Conservation (phyloP, 2,888 invertebrate species). For the Fissipunctia ypsillon region DNA sequence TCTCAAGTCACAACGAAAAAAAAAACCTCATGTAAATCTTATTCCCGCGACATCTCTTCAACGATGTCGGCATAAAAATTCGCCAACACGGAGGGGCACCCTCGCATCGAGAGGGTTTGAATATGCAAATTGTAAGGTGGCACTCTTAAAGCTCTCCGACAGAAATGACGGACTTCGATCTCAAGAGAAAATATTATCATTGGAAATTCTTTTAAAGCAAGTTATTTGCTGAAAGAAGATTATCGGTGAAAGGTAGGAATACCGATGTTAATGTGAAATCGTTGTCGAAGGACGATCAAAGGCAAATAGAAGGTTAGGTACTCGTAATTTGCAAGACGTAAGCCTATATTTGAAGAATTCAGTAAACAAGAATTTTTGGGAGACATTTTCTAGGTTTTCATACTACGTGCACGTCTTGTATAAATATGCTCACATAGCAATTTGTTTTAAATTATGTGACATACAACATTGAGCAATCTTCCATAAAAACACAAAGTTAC, state of each 20-base stretch:
- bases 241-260: constrained; percentile 58
- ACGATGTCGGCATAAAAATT: constrained; percentile 64
- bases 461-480: constrained; percentile 9
- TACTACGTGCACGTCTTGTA: background rate
- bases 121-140: constrained; percentile 76
- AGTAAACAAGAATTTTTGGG: constrained; percentile 21
- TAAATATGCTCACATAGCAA: background rate
- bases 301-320: constrained; percentile 41
- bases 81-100: constrained; percentile 59
- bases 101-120: constrained; percentile 71
- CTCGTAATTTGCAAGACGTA: constrained; percentile 37
- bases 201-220: constrained; percentile 67
- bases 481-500: constrained; percentile 30
- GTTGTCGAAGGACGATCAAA: constrained; percentile 43
- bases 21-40: constrained; percentile 64
- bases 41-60: constrained; percentile 64
- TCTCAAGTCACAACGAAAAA: constrained; percentile 52
- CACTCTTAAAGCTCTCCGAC: constrained; percentile 64
- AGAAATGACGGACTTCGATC: constrained; percentile 63
- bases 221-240: constrained; percentile 64
- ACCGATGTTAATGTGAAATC: constrained; percentile 53
- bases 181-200: constrained; percentile 75
- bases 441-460: constrained; percentile 18
- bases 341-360: constrained; percentile 35
- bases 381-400: background rate